Evolutionary conservation across 1,140 invertebrate species (phyloP).

Genomic region (Drosophila nebulosa): DNA sequence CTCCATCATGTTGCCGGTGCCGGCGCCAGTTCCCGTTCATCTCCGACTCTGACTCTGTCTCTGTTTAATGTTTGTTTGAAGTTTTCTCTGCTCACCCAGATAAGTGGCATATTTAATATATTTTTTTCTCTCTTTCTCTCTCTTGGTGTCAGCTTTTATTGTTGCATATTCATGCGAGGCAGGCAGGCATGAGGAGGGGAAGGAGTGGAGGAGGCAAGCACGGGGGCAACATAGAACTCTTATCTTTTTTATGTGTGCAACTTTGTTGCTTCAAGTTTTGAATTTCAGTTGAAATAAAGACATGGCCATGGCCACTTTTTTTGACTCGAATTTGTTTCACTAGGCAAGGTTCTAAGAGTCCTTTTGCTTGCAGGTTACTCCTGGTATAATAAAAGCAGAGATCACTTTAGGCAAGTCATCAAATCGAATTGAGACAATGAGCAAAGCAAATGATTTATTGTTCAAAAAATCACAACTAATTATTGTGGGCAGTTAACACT

Average conservation of each 20-base stretch:
- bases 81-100: slow-evolving; percentile 50
- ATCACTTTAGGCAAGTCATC: too few species aligned
- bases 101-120: slow-evolving; percentile 69
- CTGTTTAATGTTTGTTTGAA: slow-evolving; percentile 46
- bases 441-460: too few species aligned
- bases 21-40: not conserved
- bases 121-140: slow-evolving; percentile 15
- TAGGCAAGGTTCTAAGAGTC: too few species aligned
- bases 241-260: slow-evolving; percentile 72
- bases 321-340: too few species aligned
- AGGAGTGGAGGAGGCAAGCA: too few species aligned
- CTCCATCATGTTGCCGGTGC: not conserved
- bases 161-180: slow-evolving; percentile 60
- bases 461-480: too few species aligned
- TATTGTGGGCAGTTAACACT: not conserved
- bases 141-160: slow-evolving; percentile 55
- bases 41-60: slow-evolving; percentile 1
- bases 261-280: slow-evolving; percentile 10
- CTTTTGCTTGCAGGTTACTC: too few species aligned
- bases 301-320: not conserved
- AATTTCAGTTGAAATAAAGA: not conserved
- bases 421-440: too few species aligned
- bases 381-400: too few species aligned
- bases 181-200: too few species aligned
- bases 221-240: too few species aligned